Evolutionary conservation across 2,888 invertebrate species (phyloP).

Genomic region (Clunio marinus): DNA sequence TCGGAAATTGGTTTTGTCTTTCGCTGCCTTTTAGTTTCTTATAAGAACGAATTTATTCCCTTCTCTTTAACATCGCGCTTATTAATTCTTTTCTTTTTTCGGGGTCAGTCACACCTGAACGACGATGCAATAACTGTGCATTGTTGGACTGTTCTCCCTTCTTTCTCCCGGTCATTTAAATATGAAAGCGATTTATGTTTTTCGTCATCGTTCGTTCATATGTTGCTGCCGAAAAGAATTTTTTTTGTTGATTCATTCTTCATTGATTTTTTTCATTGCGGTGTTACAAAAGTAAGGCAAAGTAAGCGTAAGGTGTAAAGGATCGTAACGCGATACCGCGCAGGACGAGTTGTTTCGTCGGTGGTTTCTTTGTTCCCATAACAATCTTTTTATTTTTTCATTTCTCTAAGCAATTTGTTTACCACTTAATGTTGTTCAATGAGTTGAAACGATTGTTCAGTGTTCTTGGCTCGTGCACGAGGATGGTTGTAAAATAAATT

Average conservation of each 20-base stretch:
- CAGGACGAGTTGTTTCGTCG: conserved; percentile 20
- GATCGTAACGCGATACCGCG: conserved; percentile 26
- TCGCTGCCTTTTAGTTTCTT: conserved; percentile 11
- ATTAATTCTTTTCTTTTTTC: conserved; percentile 1
- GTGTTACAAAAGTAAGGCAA: no score
- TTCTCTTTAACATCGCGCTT: no score
- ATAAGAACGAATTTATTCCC: conserved; percentile 16
- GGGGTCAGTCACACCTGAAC: conserved; percentile 37
- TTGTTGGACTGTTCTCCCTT: conserved; percentile 26
- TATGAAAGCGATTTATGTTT: neutral
- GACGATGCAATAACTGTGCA: conserved; percentile 33
- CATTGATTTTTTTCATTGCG: conserved; percentile 14
- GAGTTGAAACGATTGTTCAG: neutral
- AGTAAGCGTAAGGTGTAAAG: neutral
- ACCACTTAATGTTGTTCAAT: conserved; percentile 2
- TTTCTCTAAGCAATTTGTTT: conserved; percentile 12
- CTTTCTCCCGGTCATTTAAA: conserved; percentile 24
- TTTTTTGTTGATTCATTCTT: conserved; percentile 6
- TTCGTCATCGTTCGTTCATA: neutral
- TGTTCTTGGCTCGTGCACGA: conserved; percentile 29
- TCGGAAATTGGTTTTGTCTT: neutral
- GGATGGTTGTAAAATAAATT: conserved; percentile 33
- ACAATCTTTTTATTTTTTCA: conserved; percentile 16
- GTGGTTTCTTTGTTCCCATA: conserved; percentile 17
- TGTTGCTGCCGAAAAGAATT: neutral